These are phyloP conservation scores for Episyrphus balteatus DNA, from an alignment of 1,140 invertebrate species.

Conservation along the genomic window DNA sequence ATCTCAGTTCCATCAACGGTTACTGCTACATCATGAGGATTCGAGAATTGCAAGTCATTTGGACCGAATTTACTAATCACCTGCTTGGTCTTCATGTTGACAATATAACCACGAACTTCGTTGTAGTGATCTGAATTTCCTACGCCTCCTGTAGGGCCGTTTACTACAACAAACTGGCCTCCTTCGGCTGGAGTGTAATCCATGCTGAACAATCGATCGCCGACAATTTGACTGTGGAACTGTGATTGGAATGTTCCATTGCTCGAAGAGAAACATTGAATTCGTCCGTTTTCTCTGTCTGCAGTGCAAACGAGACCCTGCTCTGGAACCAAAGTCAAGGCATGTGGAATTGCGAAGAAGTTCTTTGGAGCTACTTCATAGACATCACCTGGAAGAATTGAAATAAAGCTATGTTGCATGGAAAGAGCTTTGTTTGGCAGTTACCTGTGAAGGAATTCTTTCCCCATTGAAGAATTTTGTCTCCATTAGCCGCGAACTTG, in stretches of 20 bases:
- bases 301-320: conserved; percentile 70
- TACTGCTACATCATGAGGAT: conserved; percentile 67
- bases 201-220: conserved; percentile 55
- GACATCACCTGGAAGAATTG: conserved; percentile 9
- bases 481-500: conserved; percentile 67
- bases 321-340: conserved; percentile 65
- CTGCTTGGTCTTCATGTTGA: conserved; percentile 48
- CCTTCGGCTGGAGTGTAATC: conserved; percentile 46
- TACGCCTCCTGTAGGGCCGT: conserved; percentile 36
- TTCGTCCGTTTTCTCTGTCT: conserved; percentile 82
- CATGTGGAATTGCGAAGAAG: conserved; percentile 68
- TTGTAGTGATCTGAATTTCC: conserved; percentile 23
- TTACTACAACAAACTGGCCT: conserved; percentile 41
- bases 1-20: conserved; percentile 48
- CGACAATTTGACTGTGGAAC: conserved; percentile 48
- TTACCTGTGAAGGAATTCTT: conserved; percentile 35
- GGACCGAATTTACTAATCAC: conserved; percentile 51
- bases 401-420: neutral
- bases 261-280: conserved; percentile 60
- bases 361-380: conserved; percentile 40
- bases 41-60: conserved; percentile 43
- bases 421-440: neutral
- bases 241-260: conserved; percentile 52
- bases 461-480: conserved; percentile 54
- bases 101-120: conserved; percentile 53